These are phyloP conservation scores for Pseudonaja textilis DNA, from an alignment of 2,113 vertebrate species.

Conservation along the genomic window DNA sequence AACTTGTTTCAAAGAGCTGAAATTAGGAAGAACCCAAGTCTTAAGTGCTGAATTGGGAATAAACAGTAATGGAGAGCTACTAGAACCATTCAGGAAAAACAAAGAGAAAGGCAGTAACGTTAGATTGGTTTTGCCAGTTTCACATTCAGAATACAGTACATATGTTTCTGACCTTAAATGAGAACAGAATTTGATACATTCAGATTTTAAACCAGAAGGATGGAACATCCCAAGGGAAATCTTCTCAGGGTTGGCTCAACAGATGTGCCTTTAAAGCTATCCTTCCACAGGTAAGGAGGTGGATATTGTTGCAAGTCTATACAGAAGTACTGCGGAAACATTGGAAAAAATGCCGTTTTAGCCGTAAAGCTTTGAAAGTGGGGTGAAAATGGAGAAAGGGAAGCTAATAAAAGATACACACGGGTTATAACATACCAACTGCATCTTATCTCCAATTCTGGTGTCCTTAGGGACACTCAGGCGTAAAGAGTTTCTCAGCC, in stretches of 20 bases:
- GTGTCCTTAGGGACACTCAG: neutral
- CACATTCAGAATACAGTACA: neutral
- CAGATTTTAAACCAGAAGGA: neutral
- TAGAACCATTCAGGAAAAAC: neutral
- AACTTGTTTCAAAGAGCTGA: neutral
- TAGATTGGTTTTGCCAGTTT: neutral
- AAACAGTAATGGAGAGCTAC: accelerated
- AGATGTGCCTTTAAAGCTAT: neutral
- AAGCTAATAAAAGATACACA: slow-evolving; percentile 38
- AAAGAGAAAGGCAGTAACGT: neutral
- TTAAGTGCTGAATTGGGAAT: neutral
- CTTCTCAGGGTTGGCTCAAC: neutral
- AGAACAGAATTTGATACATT: neutral
- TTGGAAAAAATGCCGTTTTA: neutral
- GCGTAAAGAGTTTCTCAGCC: slow-evolving; percentile 18
- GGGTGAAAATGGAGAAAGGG: slow-evolving; percentile 32
- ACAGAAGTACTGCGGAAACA: neutral
- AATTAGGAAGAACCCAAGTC: neutral
- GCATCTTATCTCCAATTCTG: neutral
- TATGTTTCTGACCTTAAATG: neutral
- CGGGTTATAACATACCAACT: neutral
- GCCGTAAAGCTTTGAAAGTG: neutral
- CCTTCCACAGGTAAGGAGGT: neutral
- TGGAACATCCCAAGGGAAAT: neutral
- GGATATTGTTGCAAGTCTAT: neutral